Evolutionary conservation across 2,113 vertebrate species (phyloP).

Genomic region (Paradoxurus hermaphroditus): DNA sequence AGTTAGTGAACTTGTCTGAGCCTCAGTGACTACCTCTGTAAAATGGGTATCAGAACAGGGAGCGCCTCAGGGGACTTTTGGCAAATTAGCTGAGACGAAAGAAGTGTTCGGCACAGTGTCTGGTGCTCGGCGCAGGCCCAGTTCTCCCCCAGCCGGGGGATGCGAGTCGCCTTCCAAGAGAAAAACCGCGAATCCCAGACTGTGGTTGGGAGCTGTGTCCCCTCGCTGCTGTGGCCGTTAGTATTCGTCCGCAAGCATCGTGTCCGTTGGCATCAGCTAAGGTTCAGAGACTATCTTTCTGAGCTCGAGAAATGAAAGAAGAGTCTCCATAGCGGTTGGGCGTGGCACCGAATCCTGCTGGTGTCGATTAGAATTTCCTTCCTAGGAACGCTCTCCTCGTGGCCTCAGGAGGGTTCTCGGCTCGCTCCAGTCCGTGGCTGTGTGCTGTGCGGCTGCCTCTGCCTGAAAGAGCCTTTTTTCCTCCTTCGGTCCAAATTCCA

Average conservation of each 20-base stretch:
- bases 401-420: background rate
- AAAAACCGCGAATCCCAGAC: background rate
- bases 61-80: no score
- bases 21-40: no score
- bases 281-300: background rate
- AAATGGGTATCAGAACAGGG: no score
- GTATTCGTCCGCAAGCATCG: background rate
- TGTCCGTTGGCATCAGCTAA: background rate
- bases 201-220: background rate
- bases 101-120: no score
- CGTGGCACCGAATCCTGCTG: background rate
- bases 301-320: background rate
- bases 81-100: no score
- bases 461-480: background rate
- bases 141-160: no score
- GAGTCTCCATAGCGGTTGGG: background rate
- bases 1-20: no score
- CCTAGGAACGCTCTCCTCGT: background rate
- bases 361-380: no score
- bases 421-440: background rate
- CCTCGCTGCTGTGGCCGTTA: background rate
- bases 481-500: background rate
- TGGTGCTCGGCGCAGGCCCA: no score
- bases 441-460: no score
- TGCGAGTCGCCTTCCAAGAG: no score